Evolutionary conservation across 2,113 vertebrate genomes (phyloP).

Genomic region (Barnardius zonarius): DNA sequence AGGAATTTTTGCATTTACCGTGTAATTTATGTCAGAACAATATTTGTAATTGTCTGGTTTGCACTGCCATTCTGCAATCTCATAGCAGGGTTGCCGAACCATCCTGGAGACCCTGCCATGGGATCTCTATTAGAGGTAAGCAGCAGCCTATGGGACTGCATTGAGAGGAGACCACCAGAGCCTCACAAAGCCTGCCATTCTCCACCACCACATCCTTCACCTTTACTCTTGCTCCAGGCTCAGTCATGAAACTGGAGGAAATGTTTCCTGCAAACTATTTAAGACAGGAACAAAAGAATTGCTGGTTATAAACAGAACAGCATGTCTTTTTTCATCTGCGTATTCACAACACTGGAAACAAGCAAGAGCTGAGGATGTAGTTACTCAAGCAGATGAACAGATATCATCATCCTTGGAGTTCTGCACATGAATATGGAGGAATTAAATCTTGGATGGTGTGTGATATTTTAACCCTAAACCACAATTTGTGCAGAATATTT

Average conservation of each 20-base stretch:
- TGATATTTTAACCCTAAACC: constrained; percentile 5
- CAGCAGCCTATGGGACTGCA: background rate
- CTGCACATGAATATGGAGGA: constrained; percentile 37
- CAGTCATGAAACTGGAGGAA: background rate
- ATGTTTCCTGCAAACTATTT: background rate
- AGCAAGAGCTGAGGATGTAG: constrained; percentile 7
- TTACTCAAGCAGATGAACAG: constrained; percentile 20
- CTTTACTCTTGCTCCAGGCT: background rate
- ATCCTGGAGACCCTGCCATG: background rate
- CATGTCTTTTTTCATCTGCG: background rate
- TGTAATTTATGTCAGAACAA: background rate
- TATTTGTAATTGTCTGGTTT: background rate
- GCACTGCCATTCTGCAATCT: background rate
- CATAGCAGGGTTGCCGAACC: background rate
- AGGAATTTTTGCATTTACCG: background rate
- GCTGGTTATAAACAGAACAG: constrained; percentile 11
- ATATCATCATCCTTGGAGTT: background rate
- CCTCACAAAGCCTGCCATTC: background rate
- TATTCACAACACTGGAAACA: background rate
- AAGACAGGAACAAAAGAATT: background rate
- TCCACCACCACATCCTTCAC: background rate
- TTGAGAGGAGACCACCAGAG: background rate
- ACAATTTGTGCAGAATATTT: background rate
- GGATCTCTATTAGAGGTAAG: background rate
- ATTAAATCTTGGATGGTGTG: background rate